Evolutionary conservation across 1,140 invertebrate species (phyloP), one percentile per base, ranked within the genome.

Genomic region (Phymastichus coffea): DNA sequence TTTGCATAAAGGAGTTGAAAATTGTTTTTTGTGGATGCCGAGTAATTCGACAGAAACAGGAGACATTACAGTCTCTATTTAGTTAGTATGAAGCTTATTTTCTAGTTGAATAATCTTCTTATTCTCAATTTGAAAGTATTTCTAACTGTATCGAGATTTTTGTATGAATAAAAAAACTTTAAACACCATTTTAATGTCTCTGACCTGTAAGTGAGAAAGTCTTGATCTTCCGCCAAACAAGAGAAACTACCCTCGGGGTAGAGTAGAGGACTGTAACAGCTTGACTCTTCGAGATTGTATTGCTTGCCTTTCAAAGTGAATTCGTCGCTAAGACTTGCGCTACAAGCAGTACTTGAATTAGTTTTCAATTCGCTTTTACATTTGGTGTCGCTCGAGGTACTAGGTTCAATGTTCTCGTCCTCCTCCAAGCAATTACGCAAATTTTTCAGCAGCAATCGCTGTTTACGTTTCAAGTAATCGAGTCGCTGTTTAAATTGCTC

Each of bases 401-500:
- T n/a, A n/a, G n/a, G 8, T n/a, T n/a, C n/a, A 14, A 33, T 6
- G 30, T 33, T 23, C 17, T 76, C 71, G 33, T 69, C 75, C 26
- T 76, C 69, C 49, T 83, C 77, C 8, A 80, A 71, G 63, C 81
- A 77, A 28, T 81, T 79, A 7, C 78, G 70, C 22, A 85, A 72
- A 67, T 82, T 74, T 26, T 82, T 79, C 30, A 85, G 70, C 64
- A 87, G 80, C 15, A 82, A 69, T 57, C 80, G 81, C 65, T 87
- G 86, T 64, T 85, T 86, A 54, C 87, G 81, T 56, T 84, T 84
- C n/a, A 88, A 70, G 48, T 79, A 80, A 68, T 85, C 82, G 20
- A 89, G 67, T 26, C 85, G 85, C 17, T 81, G 83, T 70, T 85
- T 85, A 72, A 88, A 88, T 57, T 89, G 86, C 61, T 83, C 82